phyloP scores from a whole-genome alignment of 2,888 invertebrate genomes.

The Dorcus parallelipipedus region DNA sequence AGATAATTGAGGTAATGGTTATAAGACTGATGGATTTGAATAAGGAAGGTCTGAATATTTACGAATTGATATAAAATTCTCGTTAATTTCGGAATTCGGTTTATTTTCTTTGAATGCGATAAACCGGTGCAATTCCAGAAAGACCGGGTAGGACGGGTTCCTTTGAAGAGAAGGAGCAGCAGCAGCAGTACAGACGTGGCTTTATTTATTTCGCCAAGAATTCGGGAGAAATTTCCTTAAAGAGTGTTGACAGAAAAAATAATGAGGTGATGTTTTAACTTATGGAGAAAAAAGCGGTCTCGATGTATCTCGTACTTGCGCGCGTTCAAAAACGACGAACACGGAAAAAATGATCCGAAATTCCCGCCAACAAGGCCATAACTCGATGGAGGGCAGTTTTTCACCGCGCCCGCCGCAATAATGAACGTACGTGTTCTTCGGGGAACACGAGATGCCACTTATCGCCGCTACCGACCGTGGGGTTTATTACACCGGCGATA shows the following conservation, averaged over 20 bases:
- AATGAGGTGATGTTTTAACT: conserved; percentile 24
- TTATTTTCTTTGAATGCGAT: no score
- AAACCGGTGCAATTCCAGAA: no score
- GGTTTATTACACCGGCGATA: conserved; percentile 32
- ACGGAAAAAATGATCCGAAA: conserved; percentile 29
- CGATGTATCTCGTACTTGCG: conserved; percentile 15
- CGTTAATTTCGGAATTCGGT: no score
- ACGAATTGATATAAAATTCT: no score
- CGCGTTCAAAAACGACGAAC: conserved; percentile 18
- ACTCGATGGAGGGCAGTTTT: conserved; percentile 30
- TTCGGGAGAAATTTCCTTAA: conserved; percentile 16
- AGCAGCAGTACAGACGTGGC: not conserved
- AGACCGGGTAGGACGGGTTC: not conserved
- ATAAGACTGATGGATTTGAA: no score
- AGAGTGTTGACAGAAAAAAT: conserved; percentile 21
- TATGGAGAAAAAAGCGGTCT: conserved; percentile 25
- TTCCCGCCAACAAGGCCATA: conserved; percentile 31
- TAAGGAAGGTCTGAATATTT: no score
- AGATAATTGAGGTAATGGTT: no score
- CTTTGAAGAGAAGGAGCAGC: not conserved
- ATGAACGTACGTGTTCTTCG: conserved; percentile 41
- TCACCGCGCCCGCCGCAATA: conserved; percentile 34
- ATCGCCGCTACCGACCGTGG: conserved; percentile 40
- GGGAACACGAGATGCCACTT: conserved; percentile 45
- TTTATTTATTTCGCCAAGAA: conserved; percentile 20